These are phyloP conservation scores for Phyllostomus discolor DNA, from an alignment of 2,113 vertebrate species.

Conservation along the genomic window DNA sequence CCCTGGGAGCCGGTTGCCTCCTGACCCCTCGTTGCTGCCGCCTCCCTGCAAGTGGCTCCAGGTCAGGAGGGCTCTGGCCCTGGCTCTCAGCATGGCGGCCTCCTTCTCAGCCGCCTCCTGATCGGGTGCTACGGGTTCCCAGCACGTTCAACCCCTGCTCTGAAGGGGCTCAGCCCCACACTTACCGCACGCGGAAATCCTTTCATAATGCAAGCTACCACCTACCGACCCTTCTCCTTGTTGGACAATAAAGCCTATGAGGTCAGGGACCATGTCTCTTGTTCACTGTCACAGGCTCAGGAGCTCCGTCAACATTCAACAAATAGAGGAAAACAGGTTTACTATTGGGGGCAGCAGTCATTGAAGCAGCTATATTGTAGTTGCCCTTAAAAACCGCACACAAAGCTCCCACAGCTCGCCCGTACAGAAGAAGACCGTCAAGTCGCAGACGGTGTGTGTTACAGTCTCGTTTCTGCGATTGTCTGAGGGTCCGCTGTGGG, in stretches of 20 bases:
- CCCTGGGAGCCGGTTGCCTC: neutral
- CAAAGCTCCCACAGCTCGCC: neutral
- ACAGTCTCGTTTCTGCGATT: neutral
- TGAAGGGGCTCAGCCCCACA: accelerated
- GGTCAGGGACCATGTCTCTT: neutral
- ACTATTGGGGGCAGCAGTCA: accelerated
- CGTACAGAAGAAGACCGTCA: accelerated
- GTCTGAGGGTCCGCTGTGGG: neutral
- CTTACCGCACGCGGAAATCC: no score
- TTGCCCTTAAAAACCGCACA: neutral
- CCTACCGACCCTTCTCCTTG: accelerated
- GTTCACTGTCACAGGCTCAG: neutral
- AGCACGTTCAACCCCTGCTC: accelerated
- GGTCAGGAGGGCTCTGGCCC: accelerated
- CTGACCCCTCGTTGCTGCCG: no score
- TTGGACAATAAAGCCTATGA: neutral
- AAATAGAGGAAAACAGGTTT: neutral
- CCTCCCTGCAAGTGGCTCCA: neutral
- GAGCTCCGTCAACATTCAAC: neutral
- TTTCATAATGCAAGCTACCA: accelerated
- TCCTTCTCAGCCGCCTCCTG: neutral
- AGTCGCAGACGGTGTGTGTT: no score
- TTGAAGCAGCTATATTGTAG: neutral
- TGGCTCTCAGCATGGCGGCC: neutral
- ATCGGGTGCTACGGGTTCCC: accelerated